Evolutionary conservation across 2,888 invertebrate species (phyloP), one percentile per base, ranked within the genome.

Genomic region (Thera britannica): DNA sequence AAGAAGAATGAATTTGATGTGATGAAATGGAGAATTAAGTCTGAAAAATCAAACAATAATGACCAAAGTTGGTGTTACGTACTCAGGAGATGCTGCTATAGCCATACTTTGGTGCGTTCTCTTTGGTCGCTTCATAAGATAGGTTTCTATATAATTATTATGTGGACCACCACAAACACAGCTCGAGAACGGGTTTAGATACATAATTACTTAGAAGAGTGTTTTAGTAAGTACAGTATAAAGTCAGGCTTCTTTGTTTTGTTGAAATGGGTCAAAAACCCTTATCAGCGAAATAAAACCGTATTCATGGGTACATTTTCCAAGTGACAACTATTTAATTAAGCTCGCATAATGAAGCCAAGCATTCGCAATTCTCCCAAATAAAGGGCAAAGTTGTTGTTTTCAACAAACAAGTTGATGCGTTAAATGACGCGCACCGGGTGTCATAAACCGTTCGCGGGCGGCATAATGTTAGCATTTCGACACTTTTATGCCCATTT

Each of bases 401-500:
- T 71, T 61, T 58, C 70, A 65, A 69, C 71, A 81, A 78, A 83
- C 82, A 80, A 77, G 76, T 80, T 81, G 83, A 86, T 82, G 85
- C 80, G 85, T 85, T 85, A 84, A 87, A 87, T 86, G 86, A 83
- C 77, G 79, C 85, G 83, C 77, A 73, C 72, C 71, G 77, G 74
- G 75, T 79, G 81, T 82, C 82, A 84, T 87, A 87, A 87, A 86
- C 80, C 79, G 79, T 78, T 83, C 80, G 83, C 80, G 84, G 84
- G 76, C 76, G 80, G 79, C 79, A 79, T 84, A 83, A 86, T 83
- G 85, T 83, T 81, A 79, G 80, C 79, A 80, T 87, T 85, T 84
- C 83, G 84, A 75, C 83, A 83, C 83, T 85, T 86, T 86, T 85
- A 84, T 82, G 80, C 77, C 79, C 83, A 77, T 80, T 84, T 83